phyloP scores from a whole-genome alignment of 2,888 invertebrate genomes.

The Pyrocoelia pectoralis region DNA sequence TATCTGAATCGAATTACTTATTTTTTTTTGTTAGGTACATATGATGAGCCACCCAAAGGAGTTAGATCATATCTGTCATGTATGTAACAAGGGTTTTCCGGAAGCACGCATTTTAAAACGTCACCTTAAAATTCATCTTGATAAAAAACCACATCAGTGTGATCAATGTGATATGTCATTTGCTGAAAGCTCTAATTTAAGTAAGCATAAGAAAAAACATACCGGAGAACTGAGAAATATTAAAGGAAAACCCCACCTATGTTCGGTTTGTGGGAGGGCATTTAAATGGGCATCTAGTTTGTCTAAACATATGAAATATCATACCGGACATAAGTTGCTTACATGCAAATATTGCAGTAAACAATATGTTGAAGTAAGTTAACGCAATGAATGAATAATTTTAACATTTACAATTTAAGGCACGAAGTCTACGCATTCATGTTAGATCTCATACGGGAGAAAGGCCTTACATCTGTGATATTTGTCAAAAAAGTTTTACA shows the following conservation, averaged over 20 bases:
- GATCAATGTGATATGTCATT: conserved; percentile 62
- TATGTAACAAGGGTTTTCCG: conserved; percentile 59
- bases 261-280: conserved; percentile 60
- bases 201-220: conserved; percentile 62
- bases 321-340: conserved; percentile 61
- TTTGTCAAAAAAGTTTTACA: conserved; percentile 59
- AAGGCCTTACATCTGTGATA: conserved; percentile 57
- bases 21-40: conserved; percentile 51
- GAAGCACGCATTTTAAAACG: conserved; percentile 59
- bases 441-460: conserved; percentile 60
- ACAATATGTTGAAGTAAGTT: conserved; percentile 60
- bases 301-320: conserved; percentile 63
- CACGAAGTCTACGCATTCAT: conserved; percentile 59
- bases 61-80: conserved; percentile 53
- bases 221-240: conserved; percentile 61
- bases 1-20: conserved; percentile 4
- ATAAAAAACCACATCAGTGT: conserved; percentile 61
- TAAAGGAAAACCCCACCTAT: conserved; percentile 59
- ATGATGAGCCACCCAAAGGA: conserved; percentile 60
- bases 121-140: conserved; percentile 61
- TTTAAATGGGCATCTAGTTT: conserved; percentile 64
- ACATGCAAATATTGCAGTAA: conserved; percentile 61
- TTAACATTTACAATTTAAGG: conserved; percentile 40
- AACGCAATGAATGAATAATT: background rate
- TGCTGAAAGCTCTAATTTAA: conserved; percentile 62